Evolutionary conservation across 1,140 invertebrate species (phyloP), one percentile per base, ranked within the genome.

Genomic region (Philopotamus ludificatus): DNA sequence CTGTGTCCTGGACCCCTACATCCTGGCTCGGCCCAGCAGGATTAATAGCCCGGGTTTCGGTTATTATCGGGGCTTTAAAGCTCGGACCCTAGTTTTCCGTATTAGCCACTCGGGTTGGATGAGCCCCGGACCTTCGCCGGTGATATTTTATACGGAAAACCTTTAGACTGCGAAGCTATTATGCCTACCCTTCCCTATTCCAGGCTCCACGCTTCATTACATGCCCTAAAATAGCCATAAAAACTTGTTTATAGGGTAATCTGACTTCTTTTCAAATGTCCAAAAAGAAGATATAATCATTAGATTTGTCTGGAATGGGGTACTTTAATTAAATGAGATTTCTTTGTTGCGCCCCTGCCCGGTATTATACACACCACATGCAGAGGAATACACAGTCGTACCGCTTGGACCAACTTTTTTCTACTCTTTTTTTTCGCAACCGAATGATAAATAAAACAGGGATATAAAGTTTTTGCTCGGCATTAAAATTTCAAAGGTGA

Each of bases 401-500:
- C n/a, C n/a, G n/a, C n/a, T 34, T 12, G 4, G 28, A 34, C 28
- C 4, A 12, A 7, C 12, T 34, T 34, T 7, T 12, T 34, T 34
- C 28, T 26, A n/a, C 47, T 12, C 9, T 54, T 54, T 23, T 22
- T 63, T 63, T 42, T 42, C 61, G 44, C 41, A n/a, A 28, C 21
- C 45, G 39, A 63, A 63, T 54, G 42, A 54, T 53, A 63, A 63
- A 63, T 63, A 63, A 63, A 50, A 45, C 60, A 34, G 21, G 9
- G 41, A 60, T 26, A 42, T 22, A 63, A 63, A 54, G n/a, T 63
- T 57, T 63, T 26, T 25, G 25, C 44, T 26, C 44, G 41, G 61
- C 61, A 54, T 54, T 45, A 63, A 54, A 63, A 63, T 63, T 63
- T 63, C 28, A 63, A 44, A 51, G 59, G 41, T 49, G 47, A 57